A percentile compares a stretch with the other conserved stretches of the same genome.
Evolutionary conservation across 2,797 vertebrate genomes (phyloP).

Genomic region (Brachyrhaphis roseni): DNA sequence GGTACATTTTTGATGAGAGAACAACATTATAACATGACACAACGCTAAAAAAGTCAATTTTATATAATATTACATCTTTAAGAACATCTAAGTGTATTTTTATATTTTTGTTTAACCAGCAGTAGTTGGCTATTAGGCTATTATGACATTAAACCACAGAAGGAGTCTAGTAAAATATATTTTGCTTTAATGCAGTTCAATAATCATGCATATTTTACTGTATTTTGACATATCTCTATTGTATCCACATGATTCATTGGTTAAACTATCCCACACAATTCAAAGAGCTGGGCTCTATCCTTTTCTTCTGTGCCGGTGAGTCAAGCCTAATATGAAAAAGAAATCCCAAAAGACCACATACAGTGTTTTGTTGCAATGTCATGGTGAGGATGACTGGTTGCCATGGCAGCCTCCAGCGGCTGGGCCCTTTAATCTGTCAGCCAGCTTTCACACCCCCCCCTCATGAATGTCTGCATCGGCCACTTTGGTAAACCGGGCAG

Average conservation of each 20-base stretch:
- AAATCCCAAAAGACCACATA: slow-evolving; percentile 33
- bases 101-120: too few species aligned
- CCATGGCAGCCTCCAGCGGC: slow-evolving; percentile 51
- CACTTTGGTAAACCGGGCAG: slow-evolving; percentile 20
- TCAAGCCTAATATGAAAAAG: slow-evolving; percentile 25
- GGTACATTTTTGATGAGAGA: too few species aligned
- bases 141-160: too few species aligned
- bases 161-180: neutral
- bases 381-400: slow-evolving; percentile 47
- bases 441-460: slow-evolving; percentile 16
- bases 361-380: slow-evolving; percentile 33
- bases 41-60: too few species aligned
- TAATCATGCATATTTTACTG: neutral
- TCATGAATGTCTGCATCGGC: neutral
- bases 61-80: neutral
- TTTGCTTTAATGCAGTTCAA: neutral
- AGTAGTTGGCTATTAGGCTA: neutral
- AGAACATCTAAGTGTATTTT: neutral
- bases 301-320: slow-evolving; percentile 4
- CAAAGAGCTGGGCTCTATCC: neutral
- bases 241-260: neutral
- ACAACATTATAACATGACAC: too few species aligned
- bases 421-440: slow-evolving; percentile 54
- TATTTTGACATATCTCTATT: neutral
- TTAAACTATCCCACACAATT: neutral